Evolutionary conservation across 2,888 invertebrate genomes (phyloP).

Genomic region (Lasioglossum figueresi): DNA sequence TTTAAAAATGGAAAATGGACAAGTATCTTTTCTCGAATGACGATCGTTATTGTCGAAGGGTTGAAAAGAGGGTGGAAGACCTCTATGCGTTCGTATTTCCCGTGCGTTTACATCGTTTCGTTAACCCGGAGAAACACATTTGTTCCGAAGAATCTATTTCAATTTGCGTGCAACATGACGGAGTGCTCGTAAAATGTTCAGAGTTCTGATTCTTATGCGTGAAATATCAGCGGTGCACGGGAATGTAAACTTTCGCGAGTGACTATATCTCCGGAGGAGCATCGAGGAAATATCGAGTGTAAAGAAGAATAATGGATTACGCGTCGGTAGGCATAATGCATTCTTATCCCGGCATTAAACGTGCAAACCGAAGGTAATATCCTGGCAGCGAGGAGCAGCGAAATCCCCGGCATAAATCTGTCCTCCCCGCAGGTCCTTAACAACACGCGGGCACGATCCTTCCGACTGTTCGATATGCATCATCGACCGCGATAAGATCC

Average conservation of each 20-base stretch:
- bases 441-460: conserved; percentile 29
- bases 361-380: neutral
- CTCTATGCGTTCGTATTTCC: neutral
- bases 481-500: conserved; percentile 66
- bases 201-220: neutral
- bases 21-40: too few relatives aligned
- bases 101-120: neutral
- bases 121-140: neutral
- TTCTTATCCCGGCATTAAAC: conserved; percentile 7
- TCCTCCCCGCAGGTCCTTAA: neutral
- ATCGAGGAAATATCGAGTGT: conserved; percentile 3
- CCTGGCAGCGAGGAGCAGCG: neutral
- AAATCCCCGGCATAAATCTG: conserved; percentile 7
- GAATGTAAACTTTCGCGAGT: neutral
- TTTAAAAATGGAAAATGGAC: too few relatives aligned
- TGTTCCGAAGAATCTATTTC: neutral
- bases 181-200: neutral
- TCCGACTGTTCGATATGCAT: conserved; percentile 65
- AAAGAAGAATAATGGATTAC: conserved; percentile 7
- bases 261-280: neutral
- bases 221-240: neutral
- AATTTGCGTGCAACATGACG: neutral
- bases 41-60: too few relatives aligned
- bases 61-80: neutral
- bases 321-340: neutral